A percentile compares a stretch with the other conserved stretches of the same genome.
Evolutionary conservation across 1,140 invertebrate genomes (phyloP).

Genomic region (Hylyphantes graminicola): DNA sequence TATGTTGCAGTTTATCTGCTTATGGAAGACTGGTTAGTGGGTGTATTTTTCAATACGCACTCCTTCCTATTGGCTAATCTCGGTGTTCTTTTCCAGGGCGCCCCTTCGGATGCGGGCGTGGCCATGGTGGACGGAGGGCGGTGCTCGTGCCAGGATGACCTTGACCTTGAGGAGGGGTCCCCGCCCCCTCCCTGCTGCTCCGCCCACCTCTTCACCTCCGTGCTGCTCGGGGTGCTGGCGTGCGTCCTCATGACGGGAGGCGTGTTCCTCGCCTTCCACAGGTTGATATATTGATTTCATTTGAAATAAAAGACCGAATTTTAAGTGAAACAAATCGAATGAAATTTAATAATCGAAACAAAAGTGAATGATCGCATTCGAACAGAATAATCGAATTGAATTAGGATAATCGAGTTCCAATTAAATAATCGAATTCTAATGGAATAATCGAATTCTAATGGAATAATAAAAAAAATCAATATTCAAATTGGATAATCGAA

Average conservation of each 20-base stretch:
- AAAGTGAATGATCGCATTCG: too few relatives aligned
- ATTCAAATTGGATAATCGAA: too few relatives aligned
- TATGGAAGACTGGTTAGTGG: too few relatives aligned
- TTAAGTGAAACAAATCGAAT: too few relatives aligned
- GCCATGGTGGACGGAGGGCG: constrained; percentile 35
- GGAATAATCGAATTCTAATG: too few relatives aligned
- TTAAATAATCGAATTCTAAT: too few relatives aligned
- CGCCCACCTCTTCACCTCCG: constrained; percentile 40
- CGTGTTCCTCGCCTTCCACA: constrained; percentile 56
- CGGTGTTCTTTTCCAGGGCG: constrained; percentile 16
- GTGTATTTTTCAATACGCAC: background rate
- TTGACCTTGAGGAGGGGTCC: background rate
- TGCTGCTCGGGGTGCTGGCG: constrained; percentile 43
- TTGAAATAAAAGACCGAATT: background rate
- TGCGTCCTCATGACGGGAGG: constrained; percentile 58
- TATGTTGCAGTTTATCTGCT: too few relatives aligned
- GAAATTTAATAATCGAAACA: too few relatives aligned
- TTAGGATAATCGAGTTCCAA: too few relatives aligned
- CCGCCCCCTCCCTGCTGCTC: constrained; percentile 17
- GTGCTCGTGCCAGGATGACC: constrained; percentile 31
- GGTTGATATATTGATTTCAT: too few relatives aligned
- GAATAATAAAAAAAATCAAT: too few relatives aligned
- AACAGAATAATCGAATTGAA: too few relatives aligned
- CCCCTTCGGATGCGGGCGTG: constrained; percentile 33
- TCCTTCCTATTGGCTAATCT: background rate